phyloP scores from a whole-genome alignment of 2,888 invertebrate genomes.

The Caenorhabditis drosophilae region DNA sequence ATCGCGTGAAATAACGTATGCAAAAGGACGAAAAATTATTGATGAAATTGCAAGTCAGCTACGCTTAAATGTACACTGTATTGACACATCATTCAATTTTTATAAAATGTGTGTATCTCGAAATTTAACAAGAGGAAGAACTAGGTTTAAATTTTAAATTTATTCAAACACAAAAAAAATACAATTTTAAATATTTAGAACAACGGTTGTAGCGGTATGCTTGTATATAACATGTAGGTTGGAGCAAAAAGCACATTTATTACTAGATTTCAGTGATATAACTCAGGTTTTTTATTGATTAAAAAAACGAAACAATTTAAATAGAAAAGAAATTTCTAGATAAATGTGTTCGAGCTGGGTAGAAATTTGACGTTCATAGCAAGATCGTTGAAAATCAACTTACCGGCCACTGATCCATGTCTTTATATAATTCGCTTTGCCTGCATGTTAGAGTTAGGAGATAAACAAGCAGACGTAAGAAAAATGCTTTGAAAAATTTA shows the following conservation, averaged over 20 bases:
- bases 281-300: constrained; percentile 64
- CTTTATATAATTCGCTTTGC: constrained; percentile 93
- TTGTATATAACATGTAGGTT: constrained; percentile 95
- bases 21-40: constrained; percentile 75
- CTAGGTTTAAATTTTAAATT: constrained; percentile 72
- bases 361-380: constrained; percentile 88
- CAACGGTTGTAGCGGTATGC: constrained; percentile 92
- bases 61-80: constrained; percentile 84
- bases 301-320: too few species aligned
- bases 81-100: constrained; percentile 90
- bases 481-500: neutral
- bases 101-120: constrained; percentile 77
- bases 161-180: neutral
- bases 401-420: constrained; percentile 82
- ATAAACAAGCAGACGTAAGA: constrained; percentile 82
- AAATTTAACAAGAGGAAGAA: constrained; percentile 83
- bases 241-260: constrained; percentile 90
- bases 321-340: too few species aligned
- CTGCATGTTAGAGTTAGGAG: constrained; percentile 83
- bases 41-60: constrained; percentile 79
- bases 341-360: constrained; percentile 93
- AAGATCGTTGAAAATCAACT: constrained; percentile 82
- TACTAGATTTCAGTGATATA: constrained; percentile 97
- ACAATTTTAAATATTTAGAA: constrained; percentile 60
- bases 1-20: constrained; percentile 88